Conservation (phyloP, 2,888 invertebrate genomes). For the Pollenia angustigena region DNA sequence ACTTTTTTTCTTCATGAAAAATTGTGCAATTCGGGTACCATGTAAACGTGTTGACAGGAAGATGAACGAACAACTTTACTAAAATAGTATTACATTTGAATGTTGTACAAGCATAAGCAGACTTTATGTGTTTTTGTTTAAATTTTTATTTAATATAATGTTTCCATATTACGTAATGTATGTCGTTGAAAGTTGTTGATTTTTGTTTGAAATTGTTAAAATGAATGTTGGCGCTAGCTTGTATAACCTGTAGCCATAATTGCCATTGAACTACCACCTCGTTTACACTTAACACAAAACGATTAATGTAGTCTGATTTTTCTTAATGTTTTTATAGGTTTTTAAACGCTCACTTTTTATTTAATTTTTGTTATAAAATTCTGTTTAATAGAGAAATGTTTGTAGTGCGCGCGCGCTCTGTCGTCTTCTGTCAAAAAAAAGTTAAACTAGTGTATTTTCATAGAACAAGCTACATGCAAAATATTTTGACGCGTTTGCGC, state of each 20-base stretch:
- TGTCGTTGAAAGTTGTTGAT: conserved; percentile 35
- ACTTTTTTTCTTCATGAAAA: conserved; percentile 57
- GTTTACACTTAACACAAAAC: not conserved
- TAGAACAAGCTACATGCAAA: too few species aligned
- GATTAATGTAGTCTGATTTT: not conserved
- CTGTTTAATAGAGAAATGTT: too few species aligned
- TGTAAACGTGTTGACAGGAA: conserved; percentile 71
- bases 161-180: conserved; percentile 46
- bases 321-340: too few species aligned
- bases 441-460: too few species aligned
- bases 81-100: conserved; percentile 26
- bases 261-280: conserved; percentile 1
- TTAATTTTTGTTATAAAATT: too few species aligned
- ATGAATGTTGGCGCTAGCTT: not conserved
- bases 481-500: too few species aligned
- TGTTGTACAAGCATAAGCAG: not conserved
- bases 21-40: conserved; percentile 82
- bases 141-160: not conserved
- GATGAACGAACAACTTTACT: conserved; percentile 63
- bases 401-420: too few species aligned
- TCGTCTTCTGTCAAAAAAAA: too few species aligned
- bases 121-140: conserved; percentile 2
- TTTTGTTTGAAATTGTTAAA: conserved; percentile 13
- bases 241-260: not conserved
- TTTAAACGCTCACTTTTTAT: too few species aligned